phyloP scores from a whole-genome alignment of 2,113 vertebrate species.

The Mesocricetus auratus region DNA sequence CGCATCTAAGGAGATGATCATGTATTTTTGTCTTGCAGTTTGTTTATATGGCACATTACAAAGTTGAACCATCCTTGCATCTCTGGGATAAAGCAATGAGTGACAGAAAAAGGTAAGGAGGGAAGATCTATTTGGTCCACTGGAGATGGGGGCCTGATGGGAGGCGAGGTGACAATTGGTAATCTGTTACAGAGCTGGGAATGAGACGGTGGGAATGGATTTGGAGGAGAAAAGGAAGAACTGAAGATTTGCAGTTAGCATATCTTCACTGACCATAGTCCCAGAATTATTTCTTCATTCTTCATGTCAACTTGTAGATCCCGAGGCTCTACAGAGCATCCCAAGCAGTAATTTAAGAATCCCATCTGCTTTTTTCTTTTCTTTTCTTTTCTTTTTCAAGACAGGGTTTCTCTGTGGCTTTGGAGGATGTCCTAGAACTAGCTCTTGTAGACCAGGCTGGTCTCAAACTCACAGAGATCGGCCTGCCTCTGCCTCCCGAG shows the following conservation, averaged over 20 bases:
- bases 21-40: background rate
- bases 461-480: no score
- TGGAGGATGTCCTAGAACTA: no score
- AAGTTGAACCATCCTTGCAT: background rate
- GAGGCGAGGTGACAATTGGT: no score
- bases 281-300: slow-evolving; percentile 21
- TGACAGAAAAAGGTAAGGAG: background rate
- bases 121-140: background rate
- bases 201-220: background rate
- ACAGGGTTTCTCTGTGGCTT: no score
- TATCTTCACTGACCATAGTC: background rate
- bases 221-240: background rate
- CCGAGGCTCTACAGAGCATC: background rate
- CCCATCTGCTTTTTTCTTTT: background rate
- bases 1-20: background rate
- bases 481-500: no score
- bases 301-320: background rate
- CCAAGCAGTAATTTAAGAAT: background rate
- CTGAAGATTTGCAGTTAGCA: background rate
- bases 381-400: no score
- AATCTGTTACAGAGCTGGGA: background rate
- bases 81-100: background rate
- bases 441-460: no score
- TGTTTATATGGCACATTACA: background rate
- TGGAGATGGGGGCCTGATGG: background rate